These are phyloP conservation scores for Cataglyphis livida DNA, from an alignment of 2,888 invertebrate genomes.

Conservation along the genomic window DNA sequence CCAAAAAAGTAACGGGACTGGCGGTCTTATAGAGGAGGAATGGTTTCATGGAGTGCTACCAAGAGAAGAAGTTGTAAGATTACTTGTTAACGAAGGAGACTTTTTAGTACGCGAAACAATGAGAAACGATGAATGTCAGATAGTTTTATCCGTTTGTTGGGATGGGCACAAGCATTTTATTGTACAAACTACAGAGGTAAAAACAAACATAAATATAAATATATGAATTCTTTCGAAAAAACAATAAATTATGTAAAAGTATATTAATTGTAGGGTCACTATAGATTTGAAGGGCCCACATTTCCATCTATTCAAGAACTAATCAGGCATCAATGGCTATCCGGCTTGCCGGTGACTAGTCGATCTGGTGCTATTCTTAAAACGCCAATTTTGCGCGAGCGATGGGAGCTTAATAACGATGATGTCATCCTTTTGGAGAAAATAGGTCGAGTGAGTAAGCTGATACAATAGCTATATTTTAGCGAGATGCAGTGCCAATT, in stretches of 20 bases:
- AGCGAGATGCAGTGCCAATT: conserved; percentile 18
- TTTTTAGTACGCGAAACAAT: conserved; percentile 97
- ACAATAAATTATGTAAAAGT: background rate
- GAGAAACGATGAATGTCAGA: conserved; percentile 95
- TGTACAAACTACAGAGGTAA: conserved; percentile 97
- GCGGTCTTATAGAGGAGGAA: conserved; percentile 94
- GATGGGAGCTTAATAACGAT: conserved; percentile 98
- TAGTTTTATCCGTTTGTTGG: conserved; percentile 98
- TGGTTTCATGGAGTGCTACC: conserved; percentile 99
- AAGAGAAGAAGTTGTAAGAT: conserved; percentile 96
- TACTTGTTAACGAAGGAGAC: conserved; percentile 96
- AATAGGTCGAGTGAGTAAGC: conserved; percentile 93
- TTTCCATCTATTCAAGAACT: conserved; percentile 97
- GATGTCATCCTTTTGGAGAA: conserved; percentile 96
- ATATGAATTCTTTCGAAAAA: background rate
- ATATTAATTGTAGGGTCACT: conserved; percentile 90
- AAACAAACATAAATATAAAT: background rate
- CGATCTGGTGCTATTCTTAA: conserved; percentile 96
- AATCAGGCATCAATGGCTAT: conserved; percentile 95
- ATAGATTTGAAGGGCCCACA: conserved; percentile 96
- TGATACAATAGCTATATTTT: conserved; percentile 18
- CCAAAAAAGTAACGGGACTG: conserved; percentile 86
- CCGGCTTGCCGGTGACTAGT: conserved; percentile 95
- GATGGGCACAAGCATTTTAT: conserved; percentile 98
- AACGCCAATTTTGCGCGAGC: conserved; percentile 94